These are phyloP conservation scores for Ellobium chinense DNA, from an alignment of 2,888 invertebrate genomes.

Conservation along the genomic window DNA sequence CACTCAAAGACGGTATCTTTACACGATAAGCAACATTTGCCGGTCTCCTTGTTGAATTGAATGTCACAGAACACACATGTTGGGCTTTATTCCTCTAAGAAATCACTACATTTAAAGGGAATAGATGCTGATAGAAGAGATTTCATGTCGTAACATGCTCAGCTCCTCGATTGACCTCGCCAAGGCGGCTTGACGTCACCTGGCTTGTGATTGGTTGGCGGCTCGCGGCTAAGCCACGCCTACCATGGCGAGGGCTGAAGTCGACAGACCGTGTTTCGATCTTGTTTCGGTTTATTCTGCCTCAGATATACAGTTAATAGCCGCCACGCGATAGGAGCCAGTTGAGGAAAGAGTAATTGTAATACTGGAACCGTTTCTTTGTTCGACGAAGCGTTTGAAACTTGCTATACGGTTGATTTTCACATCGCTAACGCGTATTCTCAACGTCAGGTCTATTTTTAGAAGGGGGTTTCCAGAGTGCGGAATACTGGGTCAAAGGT, in stretches of 20 bases:
- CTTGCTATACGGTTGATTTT: not conserved
- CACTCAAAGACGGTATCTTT: too few species aligned
- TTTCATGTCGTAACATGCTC: constrained; percentile 11
- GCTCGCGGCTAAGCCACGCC: not conserved
- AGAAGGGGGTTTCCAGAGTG: constrained; percentile 44
- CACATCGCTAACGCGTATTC: not conserved
- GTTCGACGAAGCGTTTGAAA: not conserved
- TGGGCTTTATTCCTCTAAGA: not conserved
- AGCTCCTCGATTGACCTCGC: not conserved
- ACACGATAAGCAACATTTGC: too few species aligned
- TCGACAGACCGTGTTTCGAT: not conserved
- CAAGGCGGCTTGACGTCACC: not conserved
- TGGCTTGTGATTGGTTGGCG: not conserved
- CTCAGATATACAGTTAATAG: not conserved
- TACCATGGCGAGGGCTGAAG: not conserved
- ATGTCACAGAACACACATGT: too few species aligned
- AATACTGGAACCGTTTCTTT: not conserved
- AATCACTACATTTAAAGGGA: constrained; percentile 1
- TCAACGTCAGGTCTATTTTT: constrained; percentile 41
- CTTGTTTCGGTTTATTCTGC: not conserved
- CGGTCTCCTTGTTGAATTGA: too few species aligned
- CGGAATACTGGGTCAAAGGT: constrained; percentile 37
- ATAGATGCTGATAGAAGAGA: not conserved
- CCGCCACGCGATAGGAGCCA: not conserved
- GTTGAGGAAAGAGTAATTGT: not conserved